Conservation (phyloP, 2,888 invertebrate species). For the Troides helena region DNA sequence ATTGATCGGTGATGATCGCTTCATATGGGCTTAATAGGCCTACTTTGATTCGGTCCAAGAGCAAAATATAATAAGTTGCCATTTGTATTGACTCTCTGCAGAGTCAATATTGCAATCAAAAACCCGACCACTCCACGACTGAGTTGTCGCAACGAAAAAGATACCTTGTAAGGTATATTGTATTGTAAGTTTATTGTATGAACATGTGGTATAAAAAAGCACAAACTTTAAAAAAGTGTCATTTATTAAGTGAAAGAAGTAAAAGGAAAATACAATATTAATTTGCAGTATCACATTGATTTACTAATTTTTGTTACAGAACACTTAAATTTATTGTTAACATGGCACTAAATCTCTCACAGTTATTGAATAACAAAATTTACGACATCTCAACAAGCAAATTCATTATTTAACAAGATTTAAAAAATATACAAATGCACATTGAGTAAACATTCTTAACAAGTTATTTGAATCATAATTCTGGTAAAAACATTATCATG, state of each 20-base stretch:
- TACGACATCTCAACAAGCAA: slow-evolving; percentile 20
- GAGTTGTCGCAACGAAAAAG: too few relatives aligned
- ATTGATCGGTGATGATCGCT: too few relatives aligned
- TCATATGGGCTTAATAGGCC: too few relatives aligned
- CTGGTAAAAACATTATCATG: slow-evolving; percentile 8
- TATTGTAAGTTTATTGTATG: not conserved
- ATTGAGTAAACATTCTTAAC: slow-evolving; percentile 8
- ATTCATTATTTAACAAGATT: slow-evolving; percentile 23
- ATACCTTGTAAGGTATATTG: not conserved
- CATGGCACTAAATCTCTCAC: slow-evolving; percentile 27
- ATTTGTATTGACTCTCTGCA: too few relatives aligned
- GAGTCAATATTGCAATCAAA: too few relatives aligned
- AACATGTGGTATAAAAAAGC: not conserved
- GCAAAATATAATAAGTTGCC: too few relatives aligned
- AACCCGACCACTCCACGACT: too few relatives aligned
- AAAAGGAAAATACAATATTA: slow-evolving; percentile 1
- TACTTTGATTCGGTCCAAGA: too few relatives aligned
- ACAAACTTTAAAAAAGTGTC: slow-evolving; percentile 1
- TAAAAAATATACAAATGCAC: slow-evolving; percentile 17
- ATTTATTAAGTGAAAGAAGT: slow-evolving; percentile 15
- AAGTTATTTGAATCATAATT: slow-evolving; percentile 13
- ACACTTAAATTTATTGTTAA: slow-evolving; percentile 16
- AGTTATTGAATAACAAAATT: slow-evolving; percentile 15
- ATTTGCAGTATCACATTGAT: not conserved
- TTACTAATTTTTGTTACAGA: slow-evolving; percentile 13